phyloP scores from a whole-genome alignment of 2,888 invertebrate species.

The Spilosoma lubricipeda region DNA sequence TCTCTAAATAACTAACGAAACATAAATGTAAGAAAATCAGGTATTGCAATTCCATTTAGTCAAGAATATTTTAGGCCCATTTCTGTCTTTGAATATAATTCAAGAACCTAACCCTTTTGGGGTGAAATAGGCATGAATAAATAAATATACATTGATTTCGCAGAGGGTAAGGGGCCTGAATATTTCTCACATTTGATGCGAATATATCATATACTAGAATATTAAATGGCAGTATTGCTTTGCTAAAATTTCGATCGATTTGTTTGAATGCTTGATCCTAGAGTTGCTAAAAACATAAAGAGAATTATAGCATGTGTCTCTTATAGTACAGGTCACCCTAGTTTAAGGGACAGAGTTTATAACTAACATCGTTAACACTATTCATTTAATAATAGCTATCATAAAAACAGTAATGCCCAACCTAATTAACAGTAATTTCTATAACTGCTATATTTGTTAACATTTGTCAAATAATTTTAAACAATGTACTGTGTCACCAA shows the following conservation, averaged over 20 bases:
- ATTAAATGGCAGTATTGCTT: background rate
- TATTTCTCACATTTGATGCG: background rate
- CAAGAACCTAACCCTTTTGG: background rate
- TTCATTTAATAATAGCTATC: no score
- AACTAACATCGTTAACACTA: no score
- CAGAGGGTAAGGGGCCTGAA: background rate
- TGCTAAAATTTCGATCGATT: background rate
- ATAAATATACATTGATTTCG: background rate
- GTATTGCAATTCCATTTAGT: background rate
- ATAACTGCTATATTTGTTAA: no score
- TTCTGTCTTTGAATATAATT: conserved; percentile 26
- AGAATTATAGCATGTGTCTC: no score
- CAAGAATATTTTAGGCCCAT: conserved; percentile 35
- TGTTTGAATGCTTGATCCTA: background rate
- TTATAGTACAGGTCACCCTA: no score
- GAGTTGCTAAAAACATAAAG: background rate
- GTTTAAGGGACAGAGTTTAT: no score
- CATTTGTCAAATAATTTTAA: no score
- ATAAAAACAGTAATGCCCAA: no score
- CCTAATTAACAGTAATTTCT: no score
- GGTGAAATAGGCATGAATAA: background rate
- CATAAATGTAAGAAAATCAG: background rate
- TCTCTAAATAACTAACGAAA: background rate
- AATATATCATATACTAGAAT: background rate
- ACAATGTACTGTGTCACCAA: no score